Evolutionary conservation across 2,888 invertebrate species (phyloP).

Genomic region (Spodoptera exigua): DNA sequence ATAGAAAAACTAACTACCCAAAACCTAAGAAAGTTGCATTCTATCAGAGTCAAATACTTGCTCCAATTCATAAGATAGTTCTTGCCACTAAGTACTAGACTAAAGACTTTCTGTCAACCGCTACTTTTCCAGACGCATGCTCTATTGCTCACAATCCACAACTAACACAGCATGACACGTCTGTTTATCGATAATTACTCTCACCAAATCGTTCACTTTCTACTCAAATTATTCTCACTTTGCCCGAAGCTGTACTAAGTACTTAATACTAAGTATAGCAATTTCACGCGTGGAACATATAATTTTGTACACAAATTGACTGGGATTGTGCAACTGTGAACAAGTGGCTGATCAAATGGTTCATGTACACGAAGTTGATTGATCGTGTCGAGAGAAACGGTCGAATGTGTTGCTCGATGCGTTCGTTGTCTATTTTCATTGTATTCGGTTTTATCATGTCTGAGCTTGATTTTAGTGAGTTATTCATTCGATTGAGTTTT

Average conservation of each 20-base stretch:
- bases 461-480: too few relatives aligned
- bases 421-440: constrained; percentile 17
- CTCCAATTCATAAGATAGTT: too few relatives aligned
- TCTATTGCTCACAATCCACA: constrained; percentile 21
- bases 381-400: constrained; percentile 48
- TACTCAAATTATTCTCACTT: constrained; percentile 60
- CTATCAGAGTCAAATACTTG: too few relatives aligned
- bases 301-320: constrained; percentile 67
- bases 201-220: constrained; percentile 65
- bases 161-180: constrained; percentile 42
- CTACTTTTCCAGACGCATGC: constrained; percentile 18
- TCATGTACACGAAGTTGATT: constrained; percentile 51
- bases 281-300: constrained; percentile 59
- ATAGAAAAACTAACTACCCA: neutral
- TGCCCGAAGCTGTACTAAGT: constrained; percentile 53
- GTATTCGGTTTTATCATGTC: constrained; percentile 4
- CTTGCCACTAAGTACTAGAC: neutral
- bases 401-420: constrained; percentile 25
- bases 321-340: constrained; percentile 66
- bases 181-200: constrained; percentile 56
- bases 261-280: constrained; percentile 57
- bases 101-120: constrained; percentile 3
- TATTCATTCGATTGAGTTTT: too few relatives aligned
- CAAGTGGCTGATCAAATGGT: constrained; percentile 53
- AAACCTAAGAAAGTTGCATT: neutral